A percentile compares a stretch with the other conserved stretches of the same genome.
Conservation (phyloP, 2,113 vertebrate species). For the Trematomus loennbergii region DNA sequence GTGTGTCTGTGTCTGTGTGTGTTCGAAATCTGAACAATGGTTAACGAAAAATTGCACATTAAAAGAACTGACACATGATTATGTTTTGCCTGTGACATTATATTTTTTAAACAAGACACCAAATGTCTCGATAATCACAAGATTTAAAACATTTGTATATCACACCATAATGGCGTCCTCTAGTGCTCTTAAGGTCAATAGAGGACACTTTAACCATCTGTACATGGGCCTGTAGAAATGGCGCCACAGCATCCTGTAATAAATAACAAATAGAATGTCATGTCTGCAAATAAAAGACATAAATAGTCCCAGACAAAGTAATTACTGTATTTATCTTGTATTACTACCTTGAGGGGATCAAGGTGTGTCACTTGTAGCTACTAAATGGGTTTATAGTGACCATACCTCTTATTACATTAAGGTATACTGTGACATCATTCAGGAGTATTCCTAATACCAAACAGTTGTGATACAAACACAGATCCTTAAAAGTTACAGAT, state of each 20-base stretch:
- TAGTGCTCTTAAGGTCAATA: conserved; percentile 18
- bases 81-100: neutral
- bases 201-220: conserved; percentile 43
- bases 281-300: neutral
- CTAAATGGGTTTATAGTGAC: neutral
- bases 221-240: conserved; percentile 6
- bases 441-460: too few species aligned
- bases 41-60: neutral
- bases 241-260: neutral
- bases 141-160: neutral
- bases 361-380: neutral
- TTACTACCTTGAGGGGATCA: neutral
- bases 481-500: neutral
- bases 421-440: neutral
- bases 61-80: neutral
- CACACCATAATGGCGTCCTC: neutral
- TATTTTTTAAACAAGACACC: neutral
- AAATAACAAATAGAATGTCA: neutral
- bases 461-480: neutral
- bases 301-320: neutral
- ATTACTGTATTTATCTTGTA: neutral
- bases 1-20: neutral
- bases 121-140: neutral
- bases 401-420: too few species aligned
- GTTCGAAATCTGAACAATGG: conserved; percentile 38